Base-by-base conservation (phyloP, 2,797 vertebrate species). In the Hozukius guyotensis region DNA sequence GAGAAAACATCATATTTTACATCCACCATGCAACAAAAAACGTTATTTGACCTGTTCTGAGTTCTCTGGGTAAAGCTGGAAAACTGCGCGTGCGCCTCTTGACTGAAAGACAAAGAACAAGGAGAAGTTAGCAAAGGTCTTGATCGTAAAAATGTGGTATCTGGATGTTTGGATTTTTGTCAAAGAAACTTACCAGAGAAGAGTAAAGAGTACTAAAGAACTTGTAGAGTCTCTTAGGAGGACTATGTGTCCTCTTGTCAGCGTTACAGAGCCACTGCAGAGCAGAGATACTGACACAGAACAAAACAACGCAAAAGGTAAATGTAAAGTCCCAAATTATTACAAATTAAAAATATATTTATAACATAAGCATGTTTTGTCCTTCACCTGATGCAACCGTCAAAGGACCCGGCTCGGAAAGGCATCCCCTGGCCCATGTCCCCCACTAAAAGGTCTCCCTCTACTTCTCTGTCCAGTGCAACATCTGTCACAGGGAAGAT, bases 231-330 rank as follows among this genome's bases (percentile, higher is more conserved):
- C 98, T 97, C 88, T 96, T 97, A 2, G 96, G 96, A 24, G 98
- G 98, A 83, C 95, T 95, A 66, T 99, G 98, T 0, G 94, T 94
- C 83, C 96, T 98, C 93, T 97, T 98, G 88, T 99, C 98, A 0
- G 98, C 98, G 0, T 97, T 99, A 79, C 98, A 99, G 65, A 99
- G 96, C 98, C 98, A 99, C 92, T 99, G 98, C 83, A 99, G 95
- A 0, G 98, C 98, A 0, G 98, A 99, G 84, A 99, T 99, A 87
- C 98, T 99, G 80, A 42, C 11, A 75, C 70, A 36, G 16, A 9
- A 16, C 1, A 49, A 63, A 9, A 14, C 0, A 52, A 63, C 20
- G 10, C 20, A 34, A 4, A 73, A 34, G 2, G 7, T 4, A 2
- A 14, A 77, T 42, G 1, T 29, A 0, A 4, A 76, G 8, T 68